Evolutionary conservation across 2,888 invertebrate genomes (phyloP), one percentile per base, ranked within the genome.

Genomic region (Lepeophtheirus nordmannii): DNA sequence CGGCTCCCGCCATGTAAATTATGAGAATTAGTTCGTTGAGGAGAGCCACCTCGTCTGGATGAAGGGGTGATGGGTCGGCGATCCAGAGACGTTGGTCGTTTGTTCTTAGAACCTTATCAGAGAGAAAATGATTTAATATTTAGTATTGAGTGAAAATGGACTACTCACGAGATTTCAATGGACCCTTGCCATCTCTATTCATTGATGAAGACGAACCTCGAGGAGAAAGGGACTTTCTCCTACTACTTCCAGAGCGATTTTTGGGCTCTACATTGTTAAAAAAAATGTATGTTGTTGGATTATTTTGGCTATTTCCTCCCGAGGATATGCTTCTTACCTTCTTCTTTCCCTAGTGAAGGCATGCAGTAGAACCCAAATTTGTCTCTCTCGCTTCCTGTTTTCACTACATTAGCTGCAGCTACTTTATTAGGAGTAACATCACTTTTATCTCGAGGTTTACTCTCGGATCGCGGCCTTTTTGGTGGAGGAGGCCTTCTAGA

Each of bases 351-450:
- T 10, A 38, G 60, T 10, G 60, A 14, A 23, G 30, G 60, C 30
- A 38, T 60, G 60, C 60, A 60, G 38, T 60, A 60, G 60, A 60
- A 60, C 22, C 60, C 60, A 22, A 60, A 60, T 14, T 60, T 60
- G 38, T 60, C 60, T 38, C 37, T 30, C 22, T 60, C 60, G 17
- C 53, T 46, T 8, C 53, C 53, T 17, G 53, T 46, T 17, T 46
- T 46, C 14, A 46, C 2, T 14, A 46, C 53, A 17, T 2, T 46
- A 8, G 53, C 53, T 14, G 53, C n/a, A 5, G 53, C n/a, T 3
- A 8, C 53, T 17, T 5, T 8, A 3, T 46, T 46, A n/a, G 14
- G 53, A 8, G 53, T 2, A 17, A 14, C 17, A 14, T 14, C 53
- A n/a, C 53, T 17, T 17, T 46, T 46, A 17, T 46, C 53, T 17